A percentile compares a stretch with the other conserved stretches of the same genome.
phyloP scores from a whole-genome alignment of 2,113 vertebrate species.

The Elgaria multicarinata region DNA sequence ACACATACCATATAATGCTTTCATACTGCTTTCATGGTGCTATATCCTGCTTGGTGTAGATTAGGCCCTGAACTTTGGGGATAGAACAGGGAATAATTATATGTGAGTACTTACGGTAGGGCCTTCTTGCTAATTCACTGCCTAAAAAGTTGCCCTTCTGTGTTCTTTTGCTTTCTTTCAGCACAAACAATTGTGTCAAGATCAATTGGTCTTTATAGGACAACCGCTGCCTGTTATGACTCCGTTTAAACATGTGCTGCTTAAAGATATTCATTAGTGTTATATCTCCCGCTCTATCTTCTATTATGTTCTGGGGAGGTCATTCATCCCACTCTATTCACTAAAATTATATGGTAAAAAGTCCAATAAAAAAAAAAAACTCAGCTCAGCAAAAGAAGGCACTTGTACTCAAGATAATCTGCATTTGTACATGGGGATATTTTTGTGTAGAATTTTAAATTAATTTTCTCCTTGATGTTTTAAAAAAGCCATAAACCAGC shows the following conservation, averaged over 20 bases:
- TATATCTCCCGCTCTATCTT: not conserved
- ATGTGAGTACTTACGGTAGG: not conserved
- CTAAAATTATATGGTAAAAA: constrained; percentile 18
- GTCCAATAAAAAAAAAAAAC: not conserved
- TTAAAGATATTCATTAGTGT: constrained; percentile 45
- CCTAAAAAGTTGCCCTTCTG: not conserved
- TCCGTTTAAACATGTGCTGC: constrained; percentile 30
- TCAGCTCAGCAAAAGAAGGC: not conserved
- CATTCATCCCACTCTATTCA: not conserved
- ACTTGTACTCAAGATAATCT: constrained; percentile 3
- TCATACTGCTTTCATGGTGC: too few relatives aligned
- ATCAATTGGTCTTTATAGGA: not conserved
- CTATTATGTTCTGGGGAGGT: constrained; percentile 12
- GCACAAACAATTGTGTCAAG: not conserved
- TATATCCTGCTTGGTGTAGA: too few relatives aligned
- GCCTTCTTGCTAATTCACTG: not conserved
- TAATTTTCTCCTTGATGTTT: constrained; percentile 21
- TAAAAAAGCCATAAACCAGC: constrained; percentile 11
- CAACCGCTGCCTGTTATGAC: not conserved
- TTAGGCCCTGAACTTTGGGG: not conserved
- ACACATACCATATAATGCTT: too few relatives aligned
- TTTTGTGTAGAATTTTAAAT: constrained; percentile 18
- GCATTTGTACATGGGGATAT: not conserved
- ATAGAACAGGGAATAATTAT: not conserved
- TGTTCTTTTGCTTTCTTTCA: accelerated